Conservation (phyloP, 2,888 invertebrate genomes). For the Chymomyza caudatula region DNA sequence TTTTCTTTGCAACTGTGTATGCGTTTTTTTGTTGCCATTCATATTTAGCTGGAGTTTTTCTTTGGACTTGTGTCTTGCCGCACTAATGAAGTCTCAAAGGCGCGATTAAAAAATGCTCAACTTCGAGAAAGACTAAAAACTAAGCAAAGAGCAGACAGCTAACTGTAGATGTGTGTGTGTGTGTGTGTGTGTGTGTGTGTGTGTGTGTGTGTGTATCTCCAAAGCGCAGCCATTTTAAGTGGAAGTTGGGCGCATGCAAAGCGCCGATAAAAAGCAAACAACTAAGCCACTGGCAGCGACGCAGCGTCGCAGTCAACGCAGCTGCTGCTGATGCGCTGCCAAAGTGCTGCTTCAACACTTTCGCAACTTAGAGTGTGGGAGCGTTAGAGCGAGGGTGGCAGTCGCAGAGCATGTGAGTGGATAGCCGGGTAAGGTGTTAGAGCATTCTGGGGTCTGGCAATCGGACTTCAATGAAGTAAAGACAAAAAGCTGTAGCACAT, state of each 20-base stretch:
- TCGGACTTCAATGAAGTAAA: conserved; percentile 62
- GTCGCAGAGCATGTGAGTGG: too few species aligned
- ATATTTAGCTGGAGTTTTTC: conserved; percentile 38
- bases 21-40: conserved; percentile 33
- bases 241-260: conserved; percentile 48
- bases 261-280: conserved; percentile 65
- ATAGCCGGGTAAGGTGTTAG: not conserved
- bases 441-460: not conserved
- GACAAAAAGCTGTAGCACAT: conserved; percentile 71
- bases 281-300: conserved; percentile 36
- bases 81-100: conserved; percentile 72
- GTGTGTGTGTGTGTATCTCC: too few species aligned
- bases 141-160: conserved; percentile 30
- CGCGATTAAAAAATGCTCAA: conserved; percentile 71
- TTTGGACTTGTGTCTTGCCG: conserved; percentile 6
- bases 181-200: too few species aligned
- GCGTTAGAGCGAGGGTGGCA: not conserved
- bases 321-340: conserved; percentile 67
- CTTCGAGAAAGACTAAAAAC: conserved; percentile 42
- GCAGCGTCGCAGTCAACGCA: conserved; percentile 16
- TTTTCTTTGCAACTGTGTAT: not conserved
- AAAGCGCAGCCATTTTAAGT: not conserved
- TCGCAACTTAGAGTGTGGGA: conserved; percentile 35
- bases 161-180: not conserved
- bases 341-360: conserved; percentile 73